phyloP scores from a whole-genome alignment of 2,888 invertebrate genomes.

The Tubulanus polymorphus region DNA sequence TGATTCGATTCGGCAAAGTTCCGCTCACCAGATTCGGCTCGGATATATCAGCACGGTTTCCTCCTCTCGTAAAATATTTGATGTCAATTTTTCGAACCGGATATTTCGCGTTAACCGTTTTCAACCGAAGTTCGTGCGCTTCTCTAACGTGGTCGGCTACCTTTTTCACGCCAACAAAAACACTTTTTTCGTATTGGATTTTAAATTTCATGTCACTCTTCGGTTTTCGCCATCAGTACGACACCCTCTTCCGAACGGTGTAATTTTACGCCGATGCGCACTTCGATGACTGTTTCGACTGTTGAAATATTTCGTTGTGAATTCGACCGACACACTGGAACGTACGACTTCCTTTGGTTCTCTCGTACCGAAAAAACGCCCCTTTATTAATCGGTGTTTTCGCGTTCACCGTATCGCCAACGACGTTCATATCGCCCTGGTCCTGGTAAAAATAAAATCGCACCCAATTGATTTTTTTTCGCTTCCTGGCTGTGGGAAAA shows the following conservation, averaged over 20 bases:
- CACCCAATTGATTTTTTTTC: background rate
- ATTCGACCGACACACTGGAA: background rate
- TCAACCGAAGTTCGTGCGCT: background rate
- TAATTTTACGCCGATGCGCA: background rate
- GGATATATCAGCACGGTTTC: background rate
- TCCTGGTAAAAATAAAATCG: background rate
- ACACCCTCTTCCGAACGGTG: background rate
- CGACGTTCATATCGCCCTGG: background rate
- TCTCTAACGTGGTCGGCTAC: background rate
- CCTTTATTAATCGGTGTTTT: background rate
- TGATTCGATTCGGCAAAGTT: background rate
- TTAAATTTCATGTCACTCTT: background rate
- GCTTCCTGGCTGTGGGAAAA: background rate
- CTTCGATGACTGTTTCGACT: background rate
- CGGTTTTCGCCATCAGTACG: background rate
- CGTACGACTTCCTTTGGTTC: background rate
- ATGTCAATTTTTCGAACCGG: background rate
- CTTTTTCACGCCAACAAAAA: background rate
- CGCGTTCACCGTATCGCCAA: background rate
- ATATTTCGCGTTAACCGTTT: background rate
- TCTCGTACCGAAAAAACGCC: background rate
- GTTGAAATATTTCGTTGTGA: background rate
- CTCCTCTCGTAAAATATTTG: background rate
- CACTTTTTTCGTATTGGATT: background rate
- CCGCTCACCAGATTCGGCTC: background rate